phyloP scores from a whole-genome alignment of 2,113 vertebrate species.

The Anoplopoma fimbria region DNA sequence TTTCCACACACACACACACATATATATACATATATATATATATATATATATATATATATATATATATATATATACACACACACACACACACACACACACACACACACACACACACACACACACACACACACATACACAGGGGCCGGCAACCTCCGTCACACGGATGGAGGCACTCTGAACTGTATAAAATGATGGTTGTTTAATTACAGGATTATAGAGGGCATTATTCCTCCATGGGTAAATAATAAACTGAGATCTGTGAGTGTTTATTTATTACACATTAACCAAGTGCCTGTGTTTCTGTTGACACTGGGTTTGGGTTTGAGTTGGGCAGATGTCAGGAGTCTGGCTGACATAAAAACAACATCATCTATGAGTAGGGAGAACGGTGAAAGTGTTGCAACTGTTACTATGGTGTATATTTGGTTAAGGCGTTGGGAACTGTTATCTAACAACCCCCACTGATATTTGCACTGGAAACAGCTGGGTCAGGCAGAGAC shows the following conservation, averaged over 20 bases:
- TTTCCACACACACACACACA: not conserved
- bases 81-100: not conserved
- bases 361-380: not conserved
- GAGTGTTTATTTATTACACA: not conserved
- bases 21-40: too few species aligned
- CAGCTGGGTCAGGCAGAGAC: rapidly evolving
- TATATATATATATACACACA: too few species aligned
- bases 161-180: too few species aligned
- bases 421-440: not conserved
- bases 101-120: not conserved
- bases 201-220: too few species aligned
- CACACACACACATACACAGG: not conserved
- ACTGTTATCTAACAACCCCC: not conserved
- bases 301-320: conserved; percentile 25
- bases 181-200: not conserved
- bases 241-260: not conserved
- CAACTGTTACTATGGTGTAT: not conserved
- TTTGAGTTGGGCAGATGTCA: not conserved
- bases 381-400: not conserved
- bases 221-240: not conserved
- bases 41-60: too few species aligned
- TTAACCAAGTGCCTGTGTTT: too few species aligned
- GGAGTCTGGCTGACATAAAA: not conserved
- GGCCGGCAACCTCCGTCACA: too few species aligned
- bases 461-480: not conserved